These are phyloP conservation scores for Tonatia bakeri DNA, from an alignment of 2,113 vertebrate species.

Conservation along the genomic window DNA sequence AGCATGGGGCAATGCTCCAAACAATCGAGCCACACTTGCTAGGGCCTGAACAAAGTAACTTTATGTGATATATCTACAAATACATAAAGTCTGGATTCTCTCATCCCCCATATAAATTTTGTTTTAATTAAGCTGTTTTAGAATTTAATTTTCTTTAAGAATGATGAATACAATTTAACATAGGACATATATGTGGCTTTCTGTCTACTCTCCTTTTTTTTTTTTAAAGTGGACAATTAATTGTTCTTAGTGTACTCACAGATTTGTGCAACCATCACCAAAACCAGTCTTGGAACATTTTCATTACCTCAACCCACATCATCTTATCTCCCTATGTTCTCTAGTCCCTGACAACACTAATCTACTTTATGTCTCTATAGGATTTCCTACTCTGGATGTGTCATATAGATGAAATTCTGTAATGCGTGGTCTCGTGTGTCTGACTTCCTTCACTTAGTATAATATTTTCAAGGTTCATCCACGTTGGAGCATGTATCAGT, in stretches of 20 bases:
- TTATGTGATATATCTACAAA: background rate
- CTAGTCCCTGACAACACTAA: background rate
- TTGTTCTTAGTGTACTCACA: background rate
- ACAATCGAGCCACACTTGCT: no score
- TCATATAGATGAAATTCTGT: background rate
- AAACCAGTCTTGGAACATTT: background rate
- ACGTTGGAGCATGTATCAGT: background rate
- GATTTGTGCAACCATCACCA: background rate
- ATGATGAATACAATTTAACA: background rate
- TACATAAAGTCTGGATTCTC: background rate
- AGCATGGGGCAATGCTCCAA: no score
- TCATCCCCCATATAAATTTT: background rate
- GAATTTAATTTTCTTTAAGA: slow-evolving; percentile 30
- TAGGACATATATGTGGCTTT: background rate
- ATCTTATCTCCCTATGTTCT: background rate
- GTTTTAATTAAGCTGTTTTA: slow-evolving; percentile 9
- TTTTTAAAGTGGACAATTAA: background rate
- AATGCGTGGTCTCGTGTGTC: background rate
- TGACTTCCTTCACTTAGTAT: background rate
- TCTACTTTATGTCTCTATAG: background rate
- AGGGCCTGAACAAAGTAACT: slow-evolving; percentile 7
- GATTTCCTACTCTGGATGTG: background rate
- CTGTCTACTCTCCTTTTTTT: background rate
- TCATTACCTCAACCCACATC: background rate
- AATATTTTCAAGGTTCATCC: background rate